phyloP scores from a whole-genome alignment of 2,113 vertebrate genomes.

The Vulpes ferrilata region DNA sequence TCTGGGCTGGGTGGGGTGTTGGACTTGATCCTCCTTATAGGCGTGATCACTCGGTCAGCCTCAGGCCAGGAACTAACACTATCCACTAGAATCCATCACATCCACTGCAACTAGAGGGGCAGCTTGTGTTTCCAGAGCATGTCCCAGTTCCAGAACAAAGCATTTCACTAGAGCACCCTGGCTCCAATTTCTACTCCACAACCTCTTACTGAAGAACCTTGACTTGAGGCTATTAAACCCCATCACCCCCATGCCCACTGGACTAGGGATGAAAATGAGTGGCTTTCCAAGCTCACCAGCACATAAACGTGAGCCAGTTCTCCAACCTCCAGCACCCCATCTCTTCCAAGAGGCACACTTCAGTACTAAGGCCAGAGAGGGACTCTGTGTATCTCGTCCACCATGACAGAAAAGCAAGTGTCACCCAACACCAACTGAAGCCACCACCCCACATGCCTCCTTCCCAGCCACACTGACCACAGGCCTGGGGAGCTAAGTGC shows the following conservation, averaged over 20 bases:
- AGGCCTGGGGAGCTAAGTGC: background rate
- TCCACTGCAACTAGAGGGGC: background rate
- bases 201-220: background rate
- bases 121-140: background rate
- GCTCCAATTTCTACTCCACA: background rate
- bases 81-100: background rate
- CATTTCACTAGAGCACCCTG: background rate
- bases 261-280: background rate
- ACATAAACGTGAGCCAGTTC: background rate
- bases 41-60: background rate
- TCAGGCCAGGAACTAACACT: background rate
- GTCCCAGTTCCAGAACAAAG: background rate
- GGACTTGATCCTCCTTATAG: background rate
- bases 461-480: background rate
- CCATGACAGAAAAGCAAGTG: background rate
- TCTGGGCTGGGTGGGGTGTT: background rate
- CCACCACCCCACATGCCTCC: background rate
- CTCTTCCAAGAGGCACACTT: background rate
- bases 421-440: background rate
- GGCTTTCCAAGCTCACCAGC: background rate
- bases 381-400: background rate
- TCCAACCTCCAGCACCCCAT: background rate
- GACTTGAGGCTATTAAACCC: background rate
- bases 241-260: background rate
- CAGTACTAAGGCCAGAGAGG: background rate